A percentile compares a stretch with the other conserved stretches of the same genome.
These are phyloP conservation scores for Holacanthella duospinosa DNA, from an alignment of 2,888 invertebrate species.

Conservation along the genomic window DNA sequence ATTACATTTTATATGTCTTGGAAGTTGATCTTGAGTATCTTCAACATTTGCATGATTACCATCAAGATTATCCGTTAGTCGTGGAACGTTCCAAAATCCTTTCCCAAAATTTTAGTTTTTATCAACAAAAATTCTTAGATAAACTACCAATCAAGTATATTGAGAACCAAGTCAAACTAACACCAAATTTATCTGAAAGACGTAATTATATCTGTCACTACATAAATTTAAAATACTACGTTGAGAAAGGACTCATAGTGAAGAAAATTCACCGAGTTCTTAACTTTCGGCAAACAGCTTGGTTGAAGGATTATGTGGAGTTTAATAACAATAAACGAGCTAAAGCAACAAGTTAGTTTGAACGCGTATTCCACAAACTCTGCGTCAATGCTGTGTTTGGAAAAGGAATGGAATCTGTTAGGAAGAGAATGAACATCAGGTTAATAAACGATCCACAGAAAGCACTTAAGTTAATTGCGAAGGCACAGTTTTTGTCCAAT, in stretches of 20 bases:
- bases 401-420: background rate
- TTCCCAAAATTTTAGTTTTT: no score
- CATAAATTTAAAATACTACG: constrained; percentile 15
- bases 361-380: constrained; percentile 16
- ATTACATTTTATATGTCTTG: no score
- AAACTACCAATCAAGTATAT: background rate
- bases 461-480: background rate
- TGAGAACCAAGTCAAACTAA: background rate
- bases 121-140: constrained; percentile 9
- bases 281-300: no score
- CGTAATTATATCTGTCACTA: constrained; percentile 17
- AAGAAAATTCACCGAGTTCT: no score
- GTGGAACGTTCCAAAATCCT: no score
- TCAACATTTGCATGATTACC: background rate
- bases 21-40: no score
- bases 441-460: background rate
- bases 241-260: no score
- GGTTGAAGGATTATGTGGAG: no score
- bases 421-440: background rate
- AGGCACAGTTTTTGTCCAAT: no score
- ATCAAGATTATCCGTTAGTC: no score
- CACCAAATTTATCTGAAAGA: background rate
- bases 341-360: no score
- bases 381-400: constrained; percentile 3
- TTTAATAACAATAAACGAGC: no score